Evolutionary conservation across 2,113 vertebrate species (phyloP), one percentile per base, ranked within the genome.

Genomic region (Bostrychus sinensis): DNA sequence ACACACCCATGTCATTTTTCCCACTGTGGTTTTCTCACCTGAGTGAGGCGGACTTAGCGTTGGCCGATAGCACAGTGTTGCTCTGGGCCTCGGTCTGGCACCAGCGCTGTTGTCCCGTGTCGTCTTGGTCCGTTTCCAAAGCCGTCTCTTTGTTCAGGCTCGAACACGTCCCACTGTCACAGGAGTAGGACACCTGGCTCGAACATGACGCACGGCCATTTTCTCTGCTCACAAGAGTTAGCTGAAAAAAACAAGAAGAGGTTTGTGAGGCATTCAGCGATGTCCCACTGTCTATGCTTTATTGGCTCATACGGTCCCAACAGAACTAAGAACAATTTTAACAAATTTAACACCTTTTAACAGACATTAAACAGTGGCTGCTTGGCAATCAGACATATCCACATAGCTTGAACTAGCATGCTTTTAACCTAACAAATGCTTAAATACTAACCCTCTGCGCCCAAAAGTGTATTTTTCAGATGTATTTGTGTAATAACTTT

Each of bases 81-180:
- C 67, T 50, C 12, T 1, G 22, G 26, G 28, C 55, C 8, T 90
- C 89, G 0, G 79, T 54, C 55, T 91, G 89, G 28, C 89, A 91
- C 89, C 87, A 92, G 5, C 30, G 20, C 2, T 5, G 26, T 2
- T 32, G 23, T 0, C 62, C 70, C 0, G 61, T 62, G 8, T 0
- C 1, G 7, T 84, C 81, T 20, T 22, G 2, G 56, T 86, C 82
- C 0, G 81, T 86, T 2, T 56, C 22, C 26, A 46, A 34, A 12
- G 62, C 55, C 0, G 0, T n/a, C 0, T 32, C 22, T 10, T 43
- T 1, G 0, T 37, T 1, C 0, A 80, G 3, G n/a, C 12, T 22
- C 0, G 58, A 30, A 38, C 86, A 90, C 23, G 20, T 8, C 0
- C 39, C 81, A 1, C 7, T 20, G 0, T 61, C 43, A 30, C 91